Conservation (phyloP, 1,140 invertebrate genomes). For the Heliconius congener region DNA sequence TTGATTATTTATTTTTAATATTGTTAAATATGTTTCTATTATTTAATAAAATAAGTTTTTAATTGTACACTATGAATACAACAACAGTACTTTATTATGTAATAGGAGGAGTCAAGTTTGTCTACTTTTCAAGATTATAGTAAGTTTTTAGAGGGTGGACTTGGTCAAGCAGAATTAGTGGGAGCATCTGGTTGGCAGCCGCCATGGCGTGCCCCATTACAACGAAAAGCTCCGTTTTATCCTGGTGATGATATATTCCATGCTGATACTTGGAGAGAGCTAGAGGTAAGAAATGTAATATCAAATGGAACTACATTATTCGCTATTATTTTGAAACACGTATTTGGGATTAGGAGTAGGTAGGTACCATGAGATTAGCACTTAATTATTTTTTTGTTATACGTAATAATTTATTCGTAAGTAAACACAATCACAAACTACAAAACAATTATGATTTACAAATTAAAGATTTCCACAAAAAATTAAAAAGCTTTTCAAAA, state of each 20-base stretch:
- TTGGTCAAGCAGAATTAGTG: constrained; percentile 72
- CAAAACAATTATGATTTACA: too few relatives aligned
- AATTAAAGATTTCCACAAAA: too few relatives aligned
- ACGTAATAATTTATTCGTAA: too few relatives aligned
- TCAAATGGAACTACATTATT: neutral
- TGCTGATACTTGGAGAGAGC: constrained; percentile 75
- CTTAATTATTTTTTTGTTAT: too few relatives aligned
- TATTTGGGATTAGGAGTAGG: too few relatives aligned
- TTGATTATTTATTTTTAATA: neutral
- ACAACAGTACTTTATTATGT: neutral
- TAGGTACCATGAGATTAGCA: too few relatives aligned
- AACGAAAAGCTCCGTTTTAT: constrained; percentile 73
- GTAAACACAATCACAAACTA: too few relatives aligned
- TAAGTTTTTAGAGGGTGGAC: constrained; percentile 76
- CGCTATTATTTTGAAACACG: neutral
- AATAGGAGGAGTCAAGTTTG: constrained; percentile 73
- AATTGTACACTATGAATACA: neutral
- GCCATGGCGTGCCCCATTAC: constrained; percentile 68
- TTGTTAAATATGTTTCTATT: neutral
- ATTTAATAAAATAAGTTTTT: neutral
- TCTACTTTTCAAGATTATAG: constrained; percentile 78
- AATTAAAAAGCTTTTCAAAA: too few relatives aligned
- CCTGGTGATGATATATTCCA: constrained; percentile 77
- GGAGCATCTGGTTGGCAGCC: constrained; percentile 73
- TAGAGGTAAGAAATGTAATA: constrained; percentile 57